Evolutionary conservation across 2,113 vertebrate species (phyloP).

Genomic region (Callospermophilus lateralis): DNA sequence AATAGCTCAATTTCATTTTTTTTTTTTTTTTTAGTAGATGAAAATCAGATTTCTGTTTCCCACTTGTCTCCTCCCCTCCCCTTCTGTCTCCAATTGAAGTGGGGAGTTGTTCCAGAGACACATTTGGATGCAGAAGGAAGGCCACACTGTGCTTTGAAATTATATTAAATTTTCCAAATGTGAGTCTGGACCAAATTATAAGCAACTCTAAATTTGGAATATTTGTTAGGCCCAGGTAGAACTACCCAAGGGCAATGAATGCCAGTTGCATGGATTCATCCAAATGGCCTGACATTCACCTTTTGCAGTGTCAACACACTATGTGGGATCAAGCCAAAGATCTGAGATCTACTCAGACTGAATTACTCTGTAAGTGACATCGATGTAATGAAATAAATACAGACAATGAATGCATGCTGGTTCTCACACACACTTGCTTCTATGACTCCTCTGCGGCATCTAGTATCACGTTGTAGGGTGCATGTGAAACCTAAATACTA

Average conservation of each 20-base stretch:
- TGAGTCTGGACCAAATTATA: not conserved
- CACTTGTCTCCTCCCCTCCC: not conserved
- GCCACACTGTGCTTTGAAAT: not conserved
- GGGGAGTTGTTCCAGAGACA: not conserved
- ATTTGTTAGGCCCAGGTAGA: not conserved
- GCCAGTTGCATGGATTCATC: not conserved
- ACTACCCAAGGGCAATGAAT: accelerated
- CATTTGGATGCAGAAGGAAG: not conserved
- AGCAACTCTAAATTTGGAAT: not conserved
- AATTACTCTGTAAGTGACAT: not conserved
- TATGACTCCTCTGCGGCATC: not conserved
- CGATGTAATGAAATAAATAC: not conserved
- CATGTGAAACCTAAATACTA: not conserved
- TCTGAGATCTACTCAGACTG: not conserved
- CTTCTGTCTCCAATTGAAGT: not conserved
- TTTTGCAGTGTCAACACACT: not conserved
- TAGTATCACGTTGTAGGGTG: accelerated
- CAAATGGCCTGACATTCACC: not conserved
- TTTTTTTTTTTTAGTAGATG: conserved; percentile 63
- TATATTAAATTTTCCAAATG: not conserved
- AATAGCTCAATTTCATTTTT: conserved; percentile 80
- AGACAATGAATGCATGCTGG: conserved; percentile 18
- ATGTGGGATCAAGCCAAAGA: not conserved
- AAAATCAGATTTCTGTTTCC: conserved; percentile 78
- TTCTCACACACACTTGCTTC: not conserved